A percentile compares a stretch with the other conserved stretches of the same genome.
Evolutionary conservation across 2,888 invertebrate genomes (phyloP).

Genomic region (Entomobrya multifasciata): DNA sequence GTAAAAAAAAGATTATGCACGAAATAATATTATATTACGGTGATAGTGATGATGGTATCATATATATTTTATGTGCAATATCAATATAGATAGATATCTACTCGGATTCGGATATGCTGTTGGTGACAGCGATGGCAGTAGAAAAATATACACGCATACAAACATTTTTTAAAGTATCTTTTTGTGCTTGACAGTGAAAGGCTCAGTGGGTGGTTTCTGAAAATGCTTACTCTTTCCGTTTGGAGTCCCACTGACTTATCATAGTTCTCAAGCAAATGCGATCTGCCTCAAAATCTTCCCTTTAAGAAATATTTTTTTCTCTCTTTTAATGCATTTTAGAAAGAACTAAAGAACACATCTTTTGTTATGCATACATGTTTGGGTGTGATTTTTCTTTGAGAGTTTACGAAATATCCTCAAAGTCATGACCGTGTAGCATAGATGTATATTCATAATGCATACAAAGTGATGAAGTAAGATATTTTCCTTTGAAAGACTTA

Average conservation of each 20-base stretch:
- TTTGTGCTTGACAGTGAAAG: constrained; percentile 74
- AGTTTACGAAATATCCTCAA: no score
- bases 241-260: constrained; percentile 61
- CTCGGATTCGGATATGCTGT: background rate
- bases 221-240: constrained; percentile 63
- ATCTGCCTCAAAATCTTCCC: background rate
- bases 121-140: background rate
- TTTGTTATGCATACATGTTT: no score
- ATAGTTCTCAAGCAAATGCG: background rate
- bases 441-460: background rate
- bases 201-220: constrained; percentile 72
- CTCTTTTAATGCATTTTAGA: background rate
- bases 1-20: constrained; percentile 15
- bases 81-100: background rate
- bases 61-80: no score
- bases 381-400: no score
- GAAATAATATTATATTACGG: background rate
- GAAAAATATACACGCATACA: background rate
- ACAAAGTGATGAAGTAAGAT: constrained; percentile 43
- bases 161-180: constrained; percentile 57
- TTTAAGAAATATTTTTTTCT: background rate
- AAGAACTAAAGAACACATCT: no score
- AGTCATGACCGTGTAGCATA: background rate
- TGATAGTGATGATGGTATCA: constrained; percentile 6
- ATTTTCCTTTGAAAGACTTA: constrained; percentile 6